These are phyloP conservation scores for Drosophila setosimentum DNA, from an alignment of 2,888 invertebrate genomes.

Conservation along the genomic window DNA sequence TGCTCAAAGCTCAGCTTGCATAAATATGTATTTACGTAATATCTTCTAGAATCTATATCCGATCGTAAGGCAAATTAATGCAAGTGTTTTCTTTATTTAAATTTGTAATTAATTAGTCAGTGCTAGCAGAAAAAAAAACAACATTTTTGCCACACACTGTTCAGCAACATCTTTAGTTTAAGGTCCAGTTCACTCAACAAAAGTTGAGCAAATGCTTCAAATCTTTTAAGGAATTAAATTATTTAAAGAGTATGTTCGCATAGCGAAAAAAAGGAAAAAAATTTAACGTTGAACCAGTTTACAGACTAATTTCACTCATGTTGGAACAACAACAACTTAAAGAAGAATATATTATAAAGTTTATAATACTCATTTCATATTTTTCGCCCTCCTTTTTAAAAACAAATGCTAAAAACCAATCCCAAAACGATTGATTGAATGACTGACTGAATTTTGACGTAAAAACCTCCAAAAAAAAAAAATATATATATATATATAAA, in stretches of 20 bases:
- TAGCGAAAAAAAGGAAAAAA: conserved; percentile 2
- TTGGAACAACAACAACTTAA: conserved; percentile 31
- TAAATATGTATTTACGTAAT: not conserved
- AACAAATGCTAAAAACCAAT: conserved; percentile 60
- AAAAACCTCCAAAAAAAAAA: conserved; percentile 35
- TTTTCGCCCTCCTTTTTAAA: conserved; percentile 66
- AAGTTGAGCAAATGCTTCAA: not conserved
- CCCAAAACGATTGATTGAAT: conserved; percentile 65
- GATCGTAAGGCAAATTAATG: not conserved
- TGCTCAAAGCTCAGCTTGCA: not conserved
- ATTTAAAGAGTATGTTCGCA: conserved; percentile 34
- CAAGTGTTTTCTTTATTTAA: not conserved
- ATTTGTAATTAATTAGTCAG: not conserved
- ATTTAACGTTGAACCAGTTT: not conserved
- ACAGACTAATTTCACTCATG: conserved; percentile 27
- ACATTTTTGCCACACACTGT: not conserved
- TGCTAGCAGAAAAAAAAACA: not conserved
- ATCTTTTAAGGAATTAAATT: not conserved
- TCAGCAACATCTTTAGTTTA: not conserved
- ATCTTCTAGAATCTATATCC: not conserved
- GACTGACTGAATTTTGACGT: conserved; percentile 31
- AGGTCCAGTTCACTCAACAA: not conserved
- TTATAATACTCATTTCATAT: conserved; percentile 71
- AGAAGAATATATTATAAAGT: conserved; percentile 53
- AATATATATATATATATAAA: conserved; percentile 10